phyloP scores from a whole-genome alignment of 2,888 invertebrate species.

The Piscicola geometra region DNA sequence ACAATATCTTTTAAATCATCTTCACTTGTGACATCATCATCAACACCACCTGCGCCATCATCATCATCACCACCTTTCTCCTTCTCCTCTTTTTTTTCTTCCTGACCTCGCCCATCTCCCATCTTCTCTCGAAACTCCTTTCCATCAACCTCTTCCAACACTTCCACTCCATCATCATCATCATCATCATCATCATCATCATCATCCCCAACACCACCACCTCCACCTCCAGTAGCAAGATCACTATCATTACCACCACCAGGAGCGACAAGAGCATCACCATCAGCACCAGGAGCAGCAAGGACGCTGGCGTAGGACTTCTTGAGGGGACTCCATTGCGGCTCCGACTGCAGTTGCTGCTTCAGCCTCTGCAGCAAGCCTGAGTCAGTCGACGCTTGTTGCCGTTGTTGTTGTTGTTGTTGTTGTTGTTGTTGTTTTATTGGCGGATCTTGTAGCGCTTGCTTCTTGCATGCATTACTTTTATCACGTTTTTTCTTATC shows the following conservation, averaged over 20 bases:
- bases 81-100: too few relatives aligned
- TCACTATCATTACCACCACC: neutral
- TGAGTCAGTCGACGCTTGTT: neutral
- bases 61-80: neutral
- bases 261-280: neutral
- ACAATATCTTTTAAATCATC: neutral
- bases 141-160: too few relatives aligned
- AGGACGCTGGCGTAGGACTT: constrained; percentile 2
- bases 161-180: too few relatives aligned
- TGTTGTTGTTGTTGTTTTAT: too few relatives aligned
- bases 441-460: too few relatives aligned
- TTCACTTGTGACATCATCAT: neutral
- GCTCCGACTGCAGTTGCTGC: neutral
- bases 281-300: neutral
- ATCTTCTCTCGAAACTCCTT: too few relatives aligned
- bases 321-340: neutral
- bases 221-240: neutral
- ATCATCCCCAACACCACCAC: neutral
- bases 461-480: too few relatives aligned
- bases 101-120: too few relatives aligned
- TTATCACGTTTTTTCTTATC: too few relatives aligned
- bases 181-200: neutral
- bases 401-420: neutral
- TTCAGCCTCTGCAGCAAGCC: neutral
- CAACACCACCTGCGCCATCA: neutral